Evolutionary conservation across 1,140 invertebrate genomes (phyloP), one percentile per base, ranked within the genome.

Genomic region (Ceratosolen fusciceps): DNA sequence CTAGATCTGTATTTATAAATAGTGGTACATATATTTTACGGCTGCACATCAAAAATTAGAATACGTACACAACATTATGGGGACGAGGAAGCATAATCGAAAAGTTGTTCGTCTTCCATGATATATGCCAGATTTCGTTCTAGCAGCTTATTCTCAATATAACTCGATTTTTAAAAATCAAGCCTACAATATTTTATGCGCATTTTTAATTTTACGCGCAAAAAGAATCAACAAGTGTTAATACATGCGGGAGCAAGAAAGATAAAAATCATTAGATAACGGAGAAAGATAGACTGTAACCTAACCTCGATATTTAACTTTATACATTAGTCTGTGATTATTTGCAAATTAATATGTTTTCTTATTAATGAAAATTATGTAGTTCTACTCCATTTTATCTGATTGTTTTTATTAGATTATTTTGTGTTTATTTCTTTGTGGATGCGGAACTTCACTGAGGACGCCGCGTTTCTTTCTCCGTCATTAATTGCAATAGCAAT

Each of bases 221-320:
- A 78, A 80, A 67, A 31, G 82, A 85, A 86, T 87, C 86, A 87
- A 87, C 86, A 86, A 87, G 86, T 87, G 85, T 84, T 79, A 74
- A 52, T 39, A 12, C 14, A 49, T 19, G 52, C 67, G 31, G 54
- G 16, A 31, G 60, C 16, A 49, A 78, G 62, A 43, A 71, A 31
- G n/a, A 67, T 19, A 54, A 9, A 56, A 75, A n/a, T 9, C 37
- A 52, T 16, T 5, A 39, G 67, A 29, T 31, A 68, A 71, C 24
- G 34, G 19, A 37, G 34, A 71, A 67, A 39, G 49, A 77, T 21
- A 37, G n/a, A 78, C 60, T 49, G 73, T 21, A 39, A 65, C 68
- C 54, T 78, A 78, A 78, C 76, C 76, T 78, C 68, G 62, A 78
- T 14, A n/a, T 24, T 37, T n/a, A 24, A 9, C 43, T 68, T n/a